phyloP scores from a whole-genome alignment of 2,888 invertebrate genomes.

The Melipona bicolor region DNA sequence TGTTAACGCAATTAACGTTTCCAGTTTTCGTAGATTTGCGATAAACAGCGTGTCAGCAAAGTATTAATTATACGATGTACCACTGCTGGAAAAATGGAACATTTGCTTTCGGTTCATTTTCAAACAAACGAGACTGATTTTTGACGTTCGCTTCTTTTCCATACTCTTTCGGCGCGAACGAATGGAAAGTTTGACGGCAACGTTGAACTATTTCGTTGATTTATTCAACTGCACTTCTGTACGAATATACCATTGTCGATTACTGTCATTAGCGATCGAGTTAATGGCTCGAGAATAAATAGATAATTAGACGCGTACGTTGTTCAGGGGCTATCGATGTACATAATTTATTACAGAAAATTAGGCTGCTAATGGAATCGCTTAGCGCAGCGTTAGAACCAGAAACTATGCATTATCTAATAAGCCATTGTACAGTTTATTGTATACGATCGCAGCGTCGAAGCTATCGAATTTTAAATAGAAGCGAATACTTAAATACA shows the following conservation, averaged over 20 bases:
- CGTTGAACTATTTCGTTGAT: constrained; percentile 17
- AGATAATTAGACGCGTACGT: constrained; percentile 55
- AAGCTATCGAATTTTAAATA: not conserved
- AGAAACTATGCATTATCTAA: constrained; percentile 9
- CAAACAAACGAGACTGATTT: not conserved
- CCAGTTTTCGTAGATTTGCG: not conserved
- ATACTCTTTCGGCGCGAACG: too few relatives aligned
- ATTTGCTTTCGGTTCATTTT: not conserved
- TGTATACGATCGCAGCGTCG: not conserved
- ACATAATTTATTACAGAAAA: constrained; percentile 54
- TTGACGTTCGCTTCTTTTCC: too few relatives aligned
- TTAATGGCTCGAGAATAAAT: constrained; percentile 58
- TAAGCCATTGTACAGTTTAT: not conserved
- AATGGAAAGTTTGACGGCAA: constrained; percentile 6
- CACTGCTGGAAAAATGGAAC: accelerated
- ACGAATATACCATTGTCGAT: constrained; percentile 35
- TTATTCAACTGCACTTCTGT: not conserved
- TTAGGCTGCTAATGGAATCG: constrained; percentile 57
- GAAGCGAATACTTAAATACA: not conserved
- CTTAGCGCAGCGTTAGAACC: constrained; percentile 42
- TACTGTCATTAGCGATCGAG: constrained; percentile 43
- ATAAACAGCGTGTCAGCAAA: not conserved
- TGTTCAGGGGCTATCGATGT: constrained; percentile 36
- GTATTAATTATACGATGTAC: not conserved
- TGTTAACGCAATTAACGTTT: not conserved